phyloP scores from a whole-genome alignment of 2,113 vertebrate species.

The Poicephalus meyeri region DNA sequence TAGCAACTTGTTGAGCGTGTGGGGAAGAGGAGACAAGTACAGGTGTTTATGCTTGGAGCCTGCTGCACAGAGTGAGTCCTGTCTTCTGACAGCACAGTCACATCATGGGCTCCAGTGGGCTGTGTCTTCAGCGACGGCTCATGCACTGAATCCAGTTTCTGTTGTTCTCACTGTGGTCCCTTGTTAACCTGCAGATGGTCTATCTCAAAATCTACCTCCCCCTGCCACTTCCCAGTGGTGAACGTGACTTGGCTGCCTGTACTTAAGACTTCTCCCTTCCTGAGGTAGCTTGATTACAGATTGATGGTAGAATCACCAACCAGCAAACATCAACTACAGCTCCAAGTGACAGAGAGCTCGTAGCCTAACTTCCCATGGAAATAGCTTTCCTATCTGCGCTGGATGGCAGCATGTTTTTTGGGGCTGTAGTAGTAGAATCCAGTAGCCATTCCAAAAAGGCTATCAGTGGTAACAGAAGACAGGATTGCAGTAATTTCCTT shows the following conservation, averaged over 20 bases:
- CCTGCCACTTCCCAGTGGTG: neutral
- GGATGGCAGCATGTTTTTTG: rapidly evolving
- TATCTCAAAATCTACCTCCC: neutral
- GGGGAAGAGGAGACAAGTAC: neutral
- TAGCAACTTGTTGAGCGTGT: neutral
- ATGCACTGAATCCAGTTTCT: neutral
- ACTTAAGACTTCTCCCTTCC: neutral
- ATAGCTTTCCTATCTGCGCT: neutral
- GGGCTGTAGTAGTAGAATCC: neutral
- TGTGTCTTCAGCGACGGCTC: neutral
- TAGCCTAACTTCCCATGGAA: neutral
- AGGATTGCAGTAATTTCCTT: neutral
- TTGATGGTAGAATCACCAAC: neutral
- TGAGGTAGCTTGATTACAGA: neutral
- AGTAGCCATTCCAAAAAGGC: neutral
- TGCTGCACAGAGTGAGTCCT: neutral
- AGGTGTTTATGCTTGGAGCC: neutral
- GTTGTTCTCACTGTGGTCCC: neutral
- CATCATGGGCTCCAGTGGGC: neutral
- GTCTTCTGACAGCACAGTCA: neutral
- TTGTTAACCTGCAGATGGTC: neutral
- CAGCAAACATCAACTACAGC: neutral
- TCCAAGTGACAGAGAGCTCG: neutral
- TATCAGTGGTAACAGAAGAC: neutral
- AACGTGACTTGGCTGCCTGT: neutral